phyloP scores from a whole-genome alignment of 2,797 vertebrate genomes.

The Micrastur ruficollis region DNA sequence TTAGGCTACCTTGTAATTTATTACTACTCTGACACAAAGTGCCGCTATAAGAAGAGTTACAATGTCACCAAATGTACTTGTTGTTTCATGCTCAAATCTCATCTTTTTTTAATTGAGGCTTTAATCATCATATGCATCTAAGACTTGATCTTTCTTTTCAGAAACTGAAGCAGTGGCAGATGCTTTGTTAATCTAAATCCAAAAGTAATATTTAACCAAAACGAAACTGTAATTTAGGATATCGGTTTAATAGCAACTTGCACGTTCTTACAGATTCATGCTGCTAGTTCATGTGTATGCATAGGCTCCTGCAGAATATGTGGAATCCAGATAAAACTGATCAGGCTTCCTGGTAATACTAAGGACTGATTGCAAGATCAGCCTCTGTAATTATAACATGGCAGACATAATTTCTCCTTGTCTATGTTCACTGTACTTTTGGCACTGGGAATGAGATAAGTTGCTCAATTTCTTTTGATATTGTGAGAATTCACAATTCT shows the following conservation, averaged over 20 bases:
- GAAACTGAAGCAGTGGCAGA: background rate
- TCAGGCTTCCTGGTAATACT: background rate
- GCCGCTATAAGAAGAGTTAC: background rate
- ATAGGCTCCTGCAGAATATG: background rate
- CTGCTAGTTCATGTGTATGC: background rate
- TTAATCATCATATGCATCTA: background rate
- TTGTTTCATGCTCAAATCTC: background rate
- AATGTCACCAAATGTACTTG: background rate
- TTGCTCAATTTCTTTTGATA: background rate
- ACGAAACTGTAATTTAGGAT: background rate
- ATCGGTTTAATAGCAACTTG: background rate
- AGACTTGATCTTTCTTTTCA: background rate
- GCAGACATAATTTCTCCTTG: background rate
- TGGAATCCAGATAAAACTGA: background rate
- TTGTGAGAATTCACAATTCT: background rate
- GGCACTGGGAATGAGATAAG: background rate
- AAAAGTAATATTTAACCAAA: background rate
- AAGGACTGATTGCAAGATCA: background rate
- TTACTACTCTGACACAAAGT: background rate
- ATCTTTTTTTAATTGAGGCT: background rate
- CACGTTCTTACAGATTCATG: background rate
- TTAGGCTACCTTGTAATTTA: background rate
- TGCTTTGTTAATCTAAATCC: background rate
- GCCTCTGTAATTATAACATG: background rate
- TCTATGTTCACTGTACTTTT: background rate